Base-by-base conservation (phyloP, 2,113 vertebrate species). In the Toxostoma redivivum region DNA sequence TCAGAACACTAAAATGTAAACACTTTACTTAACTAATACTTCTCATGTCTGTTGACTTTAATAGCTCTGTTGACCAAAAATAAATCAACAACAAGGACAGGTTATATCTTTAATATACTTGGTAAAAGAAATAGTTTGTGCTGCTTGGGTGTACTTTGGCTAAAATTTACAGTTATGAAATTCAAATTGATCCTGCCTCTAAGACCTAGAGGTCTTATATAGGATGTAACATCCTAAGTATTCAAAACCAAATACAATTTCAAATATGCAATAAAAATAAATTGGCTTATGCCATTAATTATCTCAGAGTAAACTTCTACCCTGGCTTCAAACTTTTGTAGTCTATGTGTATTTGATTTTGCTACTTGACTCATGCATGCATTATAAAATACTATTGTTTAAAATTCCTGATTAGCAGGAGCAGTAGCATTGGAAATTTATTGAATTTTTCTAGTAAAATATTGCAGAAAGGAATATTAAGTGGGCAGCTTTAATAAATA, bases 81-180 rank as follows among this genome's bases (percentile, higher is more conserved):
- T 44, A 88, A 96, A 85, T 80, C 21, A 80, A 51, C 48, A 70
- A 71, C n/a, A 53, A 51, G 27, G 70, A 81, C 57, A 91, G 88
- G 33, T 37, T 79, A 15, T 28, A 35, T 38, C 54, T 86, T 93
- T 71, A 91, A 94, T 70, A 74, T 64, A 85, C 40, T 71, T 76
- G 13, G 12, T 73, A 58, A 84, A 87, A 91, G 72, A 61, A 81
- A 90, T 94, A 0, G 21, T 53, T 83, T 42, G 15, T 25, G 57
- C 40, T 87, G 83, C 85, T 61, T 57, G 24, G 25, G 64, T 65
- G 51, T 76, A 88, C 90, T 53, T 76, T 28, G 15, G 27, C n/a
- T 56, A 83, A 92, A 95, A 81, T 86, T 61, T 67, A 84, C 79
- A 79, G n/a, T 79, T 69, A 76, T 5, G 45, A 93, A 92, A 92